Percentiles rank a stretch among this genome's conserved stretches.
These are phyloP conservation scores for Rousettus leschenaultii DNA, from an alignment of 2,113 vertebrate species.

Conservation along the genomic window DNA sequence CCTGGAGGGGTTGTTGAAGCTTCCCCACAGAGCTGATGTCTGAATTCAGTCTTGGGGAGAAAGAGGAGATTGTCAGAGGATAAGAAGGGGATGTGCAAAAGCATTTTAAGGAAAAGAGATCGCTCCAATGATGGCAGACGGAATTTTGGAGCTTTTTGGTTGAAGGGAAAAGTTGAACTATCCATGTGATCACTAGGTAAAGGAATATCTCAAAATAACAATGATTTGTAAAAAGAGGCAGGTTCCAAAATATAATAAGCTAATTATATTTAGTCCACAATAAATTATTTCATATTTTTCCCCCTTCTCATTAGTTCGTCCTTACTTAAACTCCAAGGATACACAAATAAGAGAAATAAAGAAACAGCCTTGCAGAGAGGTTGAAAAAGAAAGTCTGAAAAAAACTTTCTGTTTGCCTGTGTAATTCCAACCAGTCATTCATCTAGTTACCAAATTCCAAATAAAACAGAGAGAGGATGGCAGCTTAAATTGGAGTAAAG, in stretches of 20 bases:
- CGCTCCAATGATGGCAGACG: not conserved
- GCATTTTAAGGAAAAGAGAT: not conserved
- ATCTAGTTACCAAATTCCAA: not conserved
- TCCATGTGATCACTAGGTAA: not conserved
- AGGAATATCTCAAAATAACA: not conserved
- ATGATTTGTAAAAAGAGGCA: not conserved
- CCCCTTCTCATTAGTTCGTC: not conserved
- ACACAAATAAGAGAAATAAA: not conserved
- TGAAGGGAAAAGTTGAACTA: not conserved
- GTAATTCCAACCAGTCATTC: not conserved
- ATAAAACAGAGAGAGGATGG: not conserved
- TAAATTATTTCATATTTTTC: not conserved
- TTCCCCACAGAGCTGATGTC: not conserved
- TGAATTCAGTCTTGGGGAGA: not conserved
- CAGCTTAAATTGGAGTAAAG: not conserved
- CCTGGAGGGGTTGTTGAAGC: not conserved
- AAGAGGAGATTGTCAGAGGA: not conserved
- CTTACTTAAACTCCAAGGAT: not conserved
- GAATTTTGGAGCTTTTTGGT: not conserved
- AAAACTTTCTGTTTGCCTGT: not conserved
- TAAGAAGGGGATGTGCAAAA: rapidly evolving
- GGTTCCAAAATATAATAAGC: constrained; percentile 4
- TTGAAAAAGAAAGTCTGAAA: not conserved
- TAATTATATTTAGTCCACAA: not conserved
- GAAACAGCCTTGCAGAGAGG: not conserved